Evolutionary conservation across 1,140 invertebrate genomes (phyloP), one percentile per base, ranked within the genome.

Genomic region (Euschistus heros): DNA sequence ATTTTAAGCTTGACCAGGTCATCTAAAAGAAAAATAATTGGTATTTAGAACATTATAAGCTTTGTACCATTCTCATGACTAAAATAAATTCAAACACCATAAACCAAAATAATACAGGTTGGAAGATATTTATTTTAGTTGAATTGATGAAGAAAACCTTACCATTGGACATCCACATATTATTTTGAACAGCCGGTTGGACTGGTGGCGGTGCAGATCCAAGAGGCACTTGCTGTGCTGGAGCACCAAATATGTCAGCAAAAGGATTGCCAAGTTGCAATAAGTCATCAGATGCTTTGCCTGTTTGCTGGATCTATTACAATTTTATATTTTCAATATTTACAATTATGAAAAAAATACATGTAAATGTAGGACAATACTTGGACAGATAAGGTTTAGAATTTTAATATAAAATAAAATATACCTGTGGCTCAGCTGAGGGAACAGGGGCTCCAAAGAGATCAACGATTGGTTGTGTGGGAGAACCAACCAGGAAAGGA

Each of bases 191-290:
- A 63, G 68, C 50, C 14, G 60, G 60, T 42, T 27, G 18, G 30
- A 42, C 64, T 22, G 59, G 63, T 63, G 69, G 37, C 59, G 69
- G 37, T 59, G 67, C 26, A 60, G 64, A 47, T 22, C 10, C 60
- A 7, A 57, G 30, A 26, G 64, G 27, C 24, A 66, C 66, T 47
- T 71, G 18, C 54, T 66, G 72, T 52, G 72, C 69, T 30, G 75
- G 73, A 8, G 76, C 72, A 57, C 81, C 81, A 46, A 73, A 70
- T 79, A 90, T 91, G 73, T 94, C 89, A 37, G 89, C 87, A 76
- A 95, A 96, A 24, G 93, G 93, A 82, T 95, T 96, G 55, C 83
- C 80, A 68, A 95, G 77, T 72, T 92, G 88, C 42, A 96, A 80
- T 66, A 95, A 79, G 78, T 95, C 93, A 72, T 94, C 92, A 8